These are phyloP conservation scores for Acanthosepion esculentum DNA, from an alignment of 2,888 invertebrate genomes.

Conservation along the genomic window DNA sequence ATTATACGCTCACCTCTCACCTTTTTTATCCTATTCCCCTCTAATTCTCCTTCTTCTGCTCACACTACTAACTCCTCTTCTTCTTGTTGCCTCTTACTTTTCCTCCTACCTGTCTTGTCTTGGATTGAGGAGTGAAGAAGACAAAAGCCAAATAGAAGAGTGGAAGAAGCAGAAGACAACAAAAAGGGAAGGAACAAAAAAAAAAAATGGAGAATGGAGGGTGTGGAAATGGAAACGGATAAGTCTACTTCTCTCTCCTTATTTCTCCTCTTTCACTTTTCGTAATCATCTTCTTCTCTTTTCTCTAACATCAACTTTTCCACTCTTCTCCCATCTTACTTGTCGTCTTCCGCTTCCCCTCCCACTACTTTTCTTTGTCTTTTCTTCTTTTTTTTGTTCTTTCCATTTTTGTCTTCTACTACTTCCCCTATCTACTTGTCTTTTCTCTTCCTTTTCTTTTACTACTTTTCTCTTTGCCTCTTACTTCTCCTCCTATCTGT, in stretches of 20 bases:
- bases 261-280: not conserved
- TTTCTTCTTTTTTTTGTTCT: not conserved
- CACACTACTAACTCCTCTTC: not conserved
- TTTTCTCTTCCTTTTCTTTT: not conserved
- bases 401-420: not conserved
- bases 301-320: not conserved
- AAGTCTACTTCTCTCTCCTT: no score
- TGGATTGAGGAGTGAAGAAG: no score
- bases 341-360: no score
- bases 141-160: no score
- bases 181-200: no score
- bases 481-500: not conserved
- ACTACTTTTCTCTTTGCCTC: not conserved
- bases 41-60: no score
- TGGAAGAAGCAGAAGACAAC: no score
- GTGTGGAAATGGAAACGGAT: no score
- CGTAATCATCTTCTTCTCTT: not conserved
- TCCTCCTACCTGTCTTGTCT: not conserved
- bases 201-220: no score
- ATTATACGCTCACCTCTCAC: no score
- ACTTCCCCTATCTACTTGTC: not conserved
- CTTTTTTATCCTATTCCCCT: not conserved
- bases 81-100: not conserved
- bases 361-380: not conserved
- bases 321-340: no score